phyloP scores from a whole-genome alignment of 92 coral and sea anemone genomes.

The Palythoa caribaeorum region DNA sequence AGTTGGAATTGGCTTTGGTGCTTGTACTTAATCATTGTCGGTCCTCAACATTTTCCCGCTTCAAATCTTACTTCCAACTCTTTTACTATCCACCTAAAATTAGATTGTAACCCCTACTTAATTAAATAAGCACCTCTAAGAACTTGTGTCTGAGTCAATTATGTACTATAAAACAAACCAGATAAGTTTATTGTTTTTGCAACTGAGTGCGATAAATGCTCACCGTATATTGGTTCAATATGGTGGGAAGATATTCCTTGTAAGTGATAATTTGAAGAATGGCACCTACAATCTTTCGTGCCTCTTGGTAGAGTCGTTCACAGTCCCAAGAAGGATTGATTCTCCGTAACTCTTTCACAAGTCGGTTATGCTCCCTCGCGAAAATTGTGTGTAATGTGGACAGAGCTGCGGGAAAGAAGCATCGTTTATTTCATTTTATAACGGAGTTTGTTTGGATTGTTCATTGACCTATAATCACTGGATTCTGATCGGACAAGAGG shows the following conservation, averaged over 20 bases:
- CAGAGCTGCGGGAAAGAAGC: not conserved
- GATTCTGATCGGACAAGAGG: too few relatives aligned
- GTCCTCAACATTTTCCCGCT: not conserved
- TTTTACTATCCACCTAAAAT: too few relatives aligned
- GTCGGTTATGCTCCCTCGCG: constrained; percentile 68
- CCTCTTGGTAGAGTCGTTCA: constrained; percentile 63
- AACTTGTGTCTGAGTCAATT: not conserved
- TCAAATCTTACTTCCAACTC: too few relatives aligned
- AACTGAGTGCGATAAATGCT: not conserved
- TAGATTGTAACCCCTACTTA: too few relatives aligned
- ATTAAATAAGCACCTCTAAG: too few relatives aligned
- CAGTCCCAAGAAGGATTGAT: constrained; percentile 60
- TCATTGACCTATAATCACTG: not conserved
- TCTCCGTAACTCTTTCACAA: constrained; percentile 34
- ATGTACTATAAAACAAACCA: too few relatives aligned
- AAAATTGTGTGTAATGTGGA: constrained; percentile 54
- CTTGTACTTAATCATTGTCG: too few relatives aligned
- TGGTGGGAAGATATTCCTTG: constrained; percentile 39
- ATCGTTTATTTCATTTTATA: not conserved
- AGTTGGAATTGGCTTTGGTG: too few relatives aligned
- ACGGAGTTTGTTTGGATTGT: not conserved
- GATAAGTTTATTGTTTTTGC: not conserved
- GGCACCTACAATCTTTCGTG: constrained; percentile 69
- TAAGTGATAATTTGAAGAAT: constrained; percentile 61
- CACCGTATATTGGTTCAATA: not conserved